phyloP scores from a whole-genome alignment of 2,797 vertebrate species.

The Poeciliopsis infans region DNA sequence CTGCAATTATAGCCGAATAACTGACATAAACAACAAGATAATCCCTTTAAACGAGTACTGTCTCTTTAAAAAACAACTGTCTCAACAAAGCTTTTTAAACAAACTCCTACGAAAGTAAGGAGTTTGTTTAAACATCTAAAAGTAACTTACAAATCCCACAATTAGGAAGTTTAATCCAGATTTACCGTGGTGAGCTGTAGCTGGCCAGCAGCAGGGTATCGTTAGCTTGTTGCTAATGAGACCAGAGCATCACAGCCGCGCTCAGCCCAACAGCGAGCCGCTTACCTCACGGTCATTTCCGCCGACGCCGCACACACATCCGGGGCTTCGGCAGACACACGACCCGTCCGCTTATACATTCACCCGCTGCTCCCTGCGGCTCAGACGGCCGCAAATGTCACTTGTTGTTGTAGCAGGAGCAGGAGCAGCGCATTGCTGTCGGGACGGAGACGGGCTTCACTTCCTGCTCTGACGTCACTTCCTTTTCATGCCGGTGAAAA shows the following conservation, averaged over 20 bases:
- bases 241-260: conserved; percentile 17
- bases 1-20: not conserved
- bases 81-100: not conserved
- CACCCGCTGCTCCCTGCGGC: not conserved
- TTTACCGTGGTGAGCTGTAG: not conserved
- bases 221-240: conserved; percentile 7
- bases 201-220: not conserved
- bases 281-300: conserved; percentile 74
- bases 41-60: not conserved
- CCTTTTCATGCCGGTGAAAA: conserved; percentile 33
- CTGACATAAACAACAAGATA: not conserved
- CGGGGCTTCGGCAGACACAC: conserved; percentile 22
- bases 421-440: conserved; percentile 23
- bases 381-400: not conserved
- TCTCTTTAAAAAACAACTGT: conserved; percentile 4
- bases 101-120: too few relatives aligned
- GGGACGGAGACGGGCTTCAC: conserved; percentile 29
- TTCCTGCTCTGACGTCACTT: conserved; percentile 57
- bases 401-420: conserved; percentile 16
- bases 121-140: not conserved
- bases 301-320: conserved; percentile 13
- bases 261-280: not conserved
- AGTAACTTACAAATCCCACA: not conserved
- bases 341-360: conserved; percentile 8
- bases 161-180: not conserved